Evolutionary conservation across 2,888 invertebrate genomes (phyloP).

Genomic region (Melieria crassipennis): DNA sequence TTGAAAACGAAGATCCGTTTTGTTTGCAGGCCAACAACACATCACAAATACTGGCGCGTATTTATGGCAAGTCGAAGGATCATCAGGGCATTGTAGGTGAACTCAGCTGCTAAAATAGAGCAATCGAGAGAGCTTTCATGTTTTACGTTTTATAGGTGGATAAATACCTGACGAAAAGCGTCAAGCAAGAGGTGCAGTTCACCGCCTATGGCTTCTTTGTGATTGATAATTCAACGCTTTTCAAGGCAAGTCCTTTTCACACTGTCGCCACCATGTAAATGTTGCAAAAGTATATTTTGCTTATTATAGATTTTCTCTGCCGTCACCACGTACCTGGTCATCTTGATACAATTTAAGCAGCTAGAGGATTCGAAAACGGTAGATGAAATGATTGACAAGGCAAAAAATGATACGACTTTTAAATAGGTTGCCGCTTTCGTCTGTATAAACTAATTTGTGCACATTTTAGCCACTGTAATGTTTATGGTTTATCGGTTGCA

Average conservation of each 20-base stretch:
- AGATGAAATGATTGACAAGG: constrained; percentile 38
- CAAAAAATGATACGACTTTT: not conserved
- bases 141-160: constrained; percentile 53
- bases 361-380: constrained; percentile 60
- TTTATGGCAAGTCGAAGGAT: constrained; percentile 60
- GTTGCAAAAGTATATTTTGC: not conserved
- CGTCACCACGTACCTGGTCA: constrained; percentile 64
- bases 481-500: not conserved
- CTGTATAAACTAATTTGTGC: no score
- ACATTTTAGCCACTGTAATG: not conserved
- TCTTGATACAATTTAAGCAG: constrained; percentile 64
- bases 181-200: constrained; percentile 62
- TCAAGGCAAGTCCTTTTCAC: constrained; percentile 54
- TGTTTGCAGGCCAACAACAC: constrained; percentile 59
- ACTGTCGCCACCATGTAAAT: not conserved
- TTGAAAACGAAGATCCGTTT: not conserved
- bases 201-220: constrained; percentile 65
- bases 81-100: constrained; percentile 60
- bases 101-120: not conserved
- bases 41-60: constrained; percentile 59
- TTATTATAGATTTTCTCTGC: constrained; percentile 61
- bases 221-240: constrained; percentile 63
- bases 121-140: not conserved
- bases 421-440: not conserved
- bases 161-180: constrained; percentile 63